A percentile compares a stretch with the other conserved stretches of the same genome.
phyloP scores from a whole-genome alignment of 2,797 vertebrate species.

The Anisognathus igniventris region DNA sequence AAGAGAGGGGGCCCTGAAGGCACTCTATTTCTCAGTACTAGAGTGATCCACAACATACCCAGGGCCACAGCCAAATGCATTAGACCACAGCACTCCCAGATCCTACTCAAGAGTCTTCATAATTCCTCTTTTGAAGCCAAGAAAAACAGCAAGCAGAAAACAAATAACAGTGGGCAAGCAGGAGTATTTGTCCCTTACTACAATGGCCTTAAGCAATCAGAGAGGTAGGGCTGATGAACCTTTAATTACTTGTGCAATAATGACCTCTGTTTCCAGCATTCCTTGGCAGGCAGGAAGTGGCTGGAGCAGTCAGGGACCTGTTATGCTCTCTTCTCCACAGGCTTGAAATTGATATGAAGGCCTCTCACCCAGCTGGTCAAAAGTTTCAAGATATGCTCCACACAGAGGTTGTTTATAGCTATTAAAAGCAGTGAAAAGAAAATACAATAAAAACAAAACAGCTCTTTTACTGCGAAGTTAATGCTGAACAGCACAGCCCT shows the following conservation, averaged over 20 bases:
- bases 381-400: neutral
- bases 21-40: neutral
- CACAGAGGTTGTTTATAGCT: conserved; percentile 11
- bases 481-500: neutral
- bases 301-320: conserved; percentile 44
- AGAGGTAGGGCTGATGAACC: conserved; percentile 62
- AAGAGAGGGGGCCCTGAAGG: neutral
- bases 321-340: conserved; percentile 18
- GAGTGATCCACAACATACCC: neutral
- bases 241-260: conserved; percentile 66
- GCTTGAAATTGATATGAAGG: conserved; percentile 40
- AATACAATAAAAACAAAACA: neutral
- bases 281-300: conserved; percentile 44
- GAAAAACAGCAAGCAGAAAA: conserved; percentile 68
- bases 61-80: conserved; percentile 58
- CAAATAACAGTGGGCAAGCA: conserved; percentile 55
- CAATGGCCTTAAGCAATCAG: conserved; percentile 60
- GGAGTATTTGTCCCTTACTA: conserved; percentile 63
- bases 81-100: conserved; percentile 35
- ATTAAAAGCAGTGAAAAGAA: conserved; percentile 34
- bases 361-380: conserved; percentile 24
- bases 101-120: conserved; percentile 44
- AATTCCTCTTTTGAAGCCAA: conserved; percentile 55
- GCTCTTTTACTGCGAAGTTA: neutral
- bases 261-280: conserved; percentile 47